Percentiles rank a stretch among this genome's conserved stretches.
phyloP scores from a whole-genome alignment of 1,140 invertebrate species.

The Belonocnema kinseyi region DNA sequence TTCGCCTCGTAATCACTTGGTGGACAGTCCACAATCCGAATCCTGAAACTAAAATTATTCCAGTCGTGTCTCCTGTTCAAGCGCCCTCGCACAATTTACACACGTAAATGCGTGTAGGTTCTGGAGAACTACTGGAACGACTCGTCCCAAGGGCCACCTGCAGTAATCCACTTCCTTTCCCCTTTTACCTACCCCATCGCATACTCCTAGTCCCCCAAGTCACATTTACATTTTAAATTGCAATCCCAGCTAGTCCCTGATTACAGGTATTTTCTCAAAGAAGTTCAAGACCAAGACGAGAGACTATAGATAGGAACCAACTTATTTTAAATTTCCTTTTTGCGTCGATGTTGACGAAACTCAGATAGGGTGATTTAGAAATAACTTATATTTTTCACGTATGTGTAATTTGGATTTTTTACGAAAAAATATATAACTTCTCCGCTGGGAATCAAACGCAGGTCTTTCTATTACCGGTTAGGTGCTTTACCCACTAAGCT shows the following conservation, averaged over 20 bases:
- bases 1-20: neutral
- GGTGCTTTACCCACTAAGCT: too few relatives aligned
- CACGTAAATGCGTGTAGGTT: constrained; percentile 29
- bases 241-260: neutral
- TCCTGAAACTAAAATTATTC: constrained; percentile 10
- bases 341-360: too few relatives aligned
- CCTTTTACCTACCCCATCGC: neutral
- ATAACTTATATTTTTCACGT: too few relatives aligned
- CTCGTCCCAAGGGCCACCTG: constrained; percentile 15
- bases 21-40: constrained; percentile 6
- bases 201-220: neutral
- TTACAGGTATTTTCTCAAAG: constrained; percentile 18
- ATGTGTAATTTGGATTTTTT: too few relatives aligned
- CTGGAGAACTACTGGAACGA: constrained; percentile 18
- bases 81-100: constrained; percentile 16
- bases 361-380: too few relatives aligned
- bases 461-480: too few relatives aligned
- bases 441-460: too few relatives aligned
- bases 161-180: neutral
- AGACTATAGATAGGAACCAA: neutral
- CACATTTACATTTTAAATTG: constrained; percentile 29
- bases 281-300: constrained; percentile 9
- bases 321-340: too few relatives aligned
- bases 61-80: constrained; percentile 4
- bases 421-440: too few relatives aligned